Evolutionary conservation across 2,113 vertebrate genomes (phyloP), one percentile per base, ranked within the genome.

Genomic region (Deroptyus accipitrinus): DNA sequence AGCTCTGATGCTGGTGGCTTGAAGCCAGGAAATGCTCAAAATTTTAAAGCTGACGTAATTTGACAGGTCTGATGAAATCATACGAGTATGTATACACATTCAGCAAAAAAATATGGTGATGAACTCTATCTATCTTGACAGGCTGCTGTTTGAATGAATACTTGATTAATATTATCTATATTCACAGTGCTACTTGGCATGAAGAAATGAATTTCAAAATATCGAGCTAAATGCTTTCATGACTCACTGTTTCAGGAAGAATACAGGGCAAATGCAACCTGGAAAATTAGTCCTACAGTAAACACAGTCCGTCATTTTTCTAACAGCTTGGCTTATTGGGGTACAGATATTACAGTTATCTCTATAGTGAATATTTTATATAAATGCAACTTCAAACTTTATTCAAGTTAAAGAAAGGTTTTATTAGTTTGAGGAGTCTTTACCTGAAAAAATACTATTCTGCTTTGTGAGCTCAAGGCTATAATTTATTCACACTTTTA

Each of bases 111-210:
- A 57, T 28, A 57, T 2, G 78, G 61, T 4, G 1, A 33, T 69
- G 73, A 91, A 76, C 66, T 92, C 69, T 81, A 92, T 95, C 66
- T 88, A 31, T 75, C 80, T 92, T 94, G 94, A 95, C 92, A 95
- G 35, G 7, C 37, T 95, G 62, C 41, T 15, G 8, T 77, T 92
- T 93, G 91, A 82, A 84, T 82, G n/a, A 35, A 41, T 41, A 84
- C 70, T 95, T 91, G 83, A 78, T 91, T 93, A 94, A 91, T 86
- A 75, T 82, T 86, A 88, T 86, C 83, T 92, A 62, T 81, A 92
- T 94, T 91, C 94, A 85, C 72, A 88, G 44, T 69, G 77, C 54
- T 88, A 52, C 37, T 76, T 88, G 73, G 62, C 66, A 84, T 84
- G 83, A 95, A 31, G 31, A 92, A 94, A 93, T 51, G 62, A 89